These are phyloP conservation scores for Rugalucina vietnamica DNA, from an alignment of 2,888 invertebrate species.

Conservation along the genomic window DNA sequence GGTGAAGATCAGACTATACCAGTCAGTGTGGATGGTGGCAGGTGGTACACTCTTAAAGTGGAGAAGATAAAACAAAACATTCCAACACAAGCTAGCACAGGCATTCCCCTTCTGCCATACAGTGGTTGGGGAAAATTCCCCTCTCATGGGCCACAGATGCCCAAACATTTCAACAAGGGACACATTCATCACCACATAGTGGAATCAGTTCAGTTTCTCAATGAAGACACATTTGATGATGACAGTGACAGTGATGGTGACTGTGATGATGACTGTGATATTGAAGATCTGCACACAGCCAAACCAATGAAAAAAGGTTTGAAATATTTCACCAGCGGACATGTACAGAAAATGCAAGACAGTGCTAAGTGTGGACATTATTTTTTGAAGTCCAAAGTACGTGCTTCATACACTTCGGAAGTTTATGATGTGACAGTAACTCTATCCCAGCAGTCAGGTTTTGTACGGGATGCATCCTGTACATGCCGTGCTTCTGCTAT, in stretches of 20 bases:
- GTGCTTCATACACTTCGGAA: constrained; percentile 29
- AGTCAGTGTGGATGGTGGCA: constrained; percentile 29
- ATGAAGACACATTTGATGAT: constrained; percentile 3
- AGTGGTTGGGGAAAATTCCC: constrained; percentile 38
- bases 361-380: constrained; percentile 29
- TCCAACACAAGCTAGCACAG: not conserved
- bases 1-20: not conserved
- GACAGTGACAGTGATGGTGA: constrained; percentile 20
- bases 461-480: constrained; percentile 26
- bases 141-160: not conserved
- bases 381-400: constrained; percentile 44
- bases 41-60: constrained; percentile 13
- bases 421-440: constrained; percentile 31
- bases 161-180: constrained; percentile 33
- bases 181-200: constrained; percentile 55
- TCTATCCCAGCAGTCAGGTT: constrained; percentile 17
- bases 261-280: too few relatives aligned
- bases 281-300: constrained; percentile 46
- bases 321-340: constrained; percentile 36
- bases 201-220: constrained; percentile 46
- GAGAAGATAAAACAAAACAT: not conserved
- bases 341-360: constrained; percentile 47
- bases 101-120: constrained; percentile 20
- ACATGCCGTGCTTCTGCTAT: constrained; percentile 20
- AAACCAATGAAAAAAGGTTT: constrained; percentile 40